These are phyloP conservation scores for Tipula vernalis DNA, from an alignment of 2,888 invertebrate species.

Conservation along the genomic window DNA sequence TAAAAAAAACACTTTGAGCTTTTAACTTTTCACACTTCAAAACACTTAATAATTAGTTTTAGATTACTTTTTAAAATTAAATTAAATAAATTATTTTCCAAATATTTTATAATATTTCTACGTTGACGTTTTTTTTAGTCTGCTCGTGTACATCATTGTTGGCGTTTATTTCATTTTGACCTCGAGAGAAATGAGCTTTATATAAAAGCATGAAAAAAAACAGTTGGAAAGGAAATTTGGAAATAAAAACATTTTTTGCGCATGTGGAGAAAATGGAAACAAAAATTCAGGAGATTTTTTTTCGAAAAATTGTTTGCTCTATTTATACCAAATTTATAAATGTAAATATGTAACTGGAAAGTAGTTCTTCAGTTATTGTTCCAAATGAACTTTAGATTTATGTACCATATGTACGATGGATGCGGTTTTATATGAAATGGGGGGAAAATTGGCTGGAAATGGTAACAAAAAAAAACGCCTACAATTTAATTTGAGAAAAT, in stretches of 20 bases:
- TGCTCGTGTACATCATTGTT: not conserved
- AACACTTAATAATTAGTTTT: not conserved
- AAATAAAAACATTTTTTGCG: not conserved
- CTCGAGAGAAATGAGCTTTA: not conserved
- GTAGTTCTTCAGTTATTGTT: not conserved
- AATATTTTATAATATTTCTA: not conserved
- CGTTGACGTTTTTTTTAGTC: not conserved
- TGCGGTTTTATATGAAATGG: not conserved
- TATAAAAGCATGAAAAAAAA: not conserved
- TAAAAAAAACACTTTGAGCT: not conserved
- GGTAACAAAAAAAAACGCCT: not conserved
- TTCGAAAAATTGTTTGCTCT: not conserved
- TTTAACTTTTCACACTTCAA: not conserved
- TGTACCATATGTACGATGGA: not conserved
- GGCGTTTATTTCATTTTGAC: not conserved
- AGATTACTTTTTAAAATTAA: no score
- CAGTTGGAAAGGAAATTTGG: not conserved
- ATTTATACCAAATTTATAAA: not conserved
- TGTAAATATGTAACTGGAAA: not conserved
- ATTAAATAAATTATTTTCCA: not conserved
- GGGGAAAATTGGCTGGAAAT: not conserved
- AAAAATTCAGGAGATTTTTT: not conserved
- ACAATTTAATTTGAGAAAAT: not conserved
- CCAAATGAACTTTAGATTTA: not conserved
- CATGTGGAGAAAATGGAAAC: not conserved